phyloP scores from a whole-genome alignment of 2,113 vertebrate genomes.

The Bos taurus region DNA sequence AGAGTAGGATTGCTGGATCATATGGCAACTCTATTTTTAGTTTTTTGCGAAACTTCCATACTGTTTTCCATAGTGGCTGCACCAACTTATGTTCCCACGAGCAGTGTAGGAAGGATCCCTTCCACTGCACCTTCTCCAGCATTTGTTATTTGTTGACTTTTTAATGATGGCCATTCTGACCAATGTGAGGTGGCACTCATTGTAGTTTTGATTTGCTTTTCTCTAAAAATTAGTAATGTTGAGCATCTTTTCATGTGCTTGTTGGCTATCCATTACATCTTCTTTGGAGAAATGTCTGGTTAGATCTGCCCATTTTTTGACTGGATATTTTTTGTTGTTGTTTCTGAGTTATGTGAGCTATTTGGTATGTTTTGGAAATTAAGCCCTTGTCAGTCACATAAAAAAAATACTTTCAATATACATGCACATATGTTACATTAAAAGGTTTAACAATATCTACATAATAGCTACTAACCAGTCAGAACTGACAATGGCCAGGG shows the following conservation, averaged over 20 bases:
- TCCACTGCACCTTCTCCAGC: neutral
- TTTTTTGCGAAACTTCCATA: neutral
- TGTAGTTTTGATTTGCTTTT: neutral
- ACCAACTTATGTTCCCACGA: neutral
- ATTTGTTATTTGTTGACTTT: neutral
- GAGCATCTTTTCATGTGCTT: neutral
- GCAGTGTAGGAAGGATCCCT: neutral
- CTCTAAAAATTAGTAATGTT: neutral
- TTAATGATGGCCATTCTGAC: neutral
- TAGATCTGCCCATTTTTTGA: neutral
- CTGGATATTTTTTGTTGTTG: neutral
- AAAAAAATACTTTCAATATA: conserved; percentile 3
- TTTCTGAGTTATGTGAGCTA: neutral
- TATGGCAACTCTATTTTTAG: neutral
- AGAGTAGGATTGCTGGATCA: neutral
- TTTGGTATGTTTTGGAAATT: neutral
- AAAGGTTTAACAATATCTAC: neutral
- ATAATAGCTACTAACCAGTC: neutral
- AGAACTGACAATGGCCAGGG: neutral
- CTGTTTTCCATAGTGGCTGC: neutral
- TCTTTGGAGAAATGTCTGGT: neutral
- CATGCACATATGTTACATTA: neutral
- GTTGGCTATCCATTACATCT: neutral
- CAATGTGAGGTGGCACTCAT: neutral
- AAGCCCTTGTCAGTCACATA: neutral